Conservation (phyloP, 2,797 vertebrate species). For the Cynodonichthys magdalenae region DNA sequence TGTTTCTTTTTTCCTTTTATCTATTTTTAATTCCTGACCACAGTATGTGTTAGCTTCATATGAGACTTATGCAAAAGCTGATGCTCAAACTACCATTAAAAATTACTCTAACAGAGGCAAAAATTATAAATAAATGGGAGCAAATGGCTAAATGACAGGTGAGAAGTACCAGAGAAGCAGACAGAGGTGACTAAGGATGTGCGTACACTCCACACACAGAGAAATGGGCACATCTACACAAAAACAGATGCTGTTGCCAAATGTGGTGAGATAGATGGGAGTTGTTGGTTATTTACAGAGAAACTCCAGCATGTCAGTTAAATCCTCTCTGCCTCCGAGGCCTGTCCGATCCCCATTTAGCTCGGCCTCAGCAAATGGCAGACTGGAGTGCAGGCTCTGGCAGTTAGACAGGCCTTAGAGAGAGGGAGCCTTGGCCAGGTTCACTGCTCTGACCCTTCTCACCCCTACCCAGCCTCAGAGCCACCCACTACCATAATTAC, state of each 20-base stretch:
- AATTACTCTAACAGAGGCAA: constrained; percentile 8
- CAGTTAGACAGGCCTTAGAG: constrained; percentile 56
- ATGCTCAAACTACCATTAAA: constrained; percentile 34
- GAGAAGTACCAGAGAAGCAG: constrained; percentile 19
- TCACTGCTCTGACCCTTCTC: constrained; percentile 64
- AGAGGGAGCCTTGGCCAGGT: constrained; percentile 61
- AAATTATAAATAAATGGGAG: neutral
- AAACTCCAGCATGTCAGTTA: constrained; percentile 69
- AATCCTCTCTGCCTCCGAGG: constrained; percentile 65
- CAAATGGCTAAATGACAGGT: constrained; percentile 34
- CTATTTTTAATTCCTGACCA: constrained; percentile 10
- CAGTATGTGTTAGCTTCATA: constrained; percentile 2
- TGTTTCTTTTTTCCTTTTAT: constrained; percentile 1
- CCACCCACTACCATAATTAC: constrained; percentile 45
- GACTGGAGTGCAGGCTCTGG: constrained; percentile 59
- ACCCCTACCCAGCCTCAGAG: constrained; percentile 64
- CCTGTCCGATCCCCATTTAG: constrained; percentile 70
- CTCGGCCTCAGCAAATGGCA: constrained; percentile 59
- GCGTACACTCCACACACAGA: constrained; percentile 12
- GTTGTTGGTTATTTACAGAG: constrained; percentile 75
- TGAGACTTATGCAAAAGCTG: neutral
- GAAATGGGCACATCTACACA: constrained; percentile 9
- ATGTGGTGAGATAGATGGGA: constrained; percentile 64
- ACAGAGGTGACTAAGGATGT: constrained; percentile 6
- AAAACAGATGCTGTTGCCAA: constrained; percentile 51